Evolutionary conservation across 2,797 vertebrate genomes (phyloP), one percentile per base, ranked within the genome.

Genomic region (Halcyon badia): DNA sequence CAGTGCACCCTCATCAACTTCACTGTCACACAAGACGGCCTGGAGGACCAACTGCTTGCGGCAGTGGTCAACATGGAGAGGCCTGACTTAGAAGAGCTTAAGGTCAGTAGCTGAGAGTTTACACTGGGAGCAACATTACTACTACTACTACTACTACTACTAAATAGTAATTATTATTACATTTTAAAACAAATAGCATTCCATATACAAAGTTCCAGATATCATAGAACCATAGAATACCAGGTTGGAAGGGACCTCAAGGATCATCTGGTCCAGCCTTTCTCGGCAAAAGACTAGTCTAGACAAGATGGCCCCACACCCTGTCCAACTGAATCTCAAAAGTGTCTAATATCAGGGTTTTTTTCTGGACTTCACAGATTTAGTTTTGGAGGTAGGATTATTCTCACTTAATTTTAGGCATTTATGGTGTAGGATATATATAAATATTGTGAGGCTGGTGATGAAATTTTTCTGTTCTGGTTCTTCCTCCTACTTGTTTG

Each of bases 1-100:
- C 99, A 99, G 98, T 99, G 99, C 97, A 99, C 99, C 26, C 98
- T 99, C 91, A 99, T 99, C 83, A 99, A 99, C 96, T 99, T 99
- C 98, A 99, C 99, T 0, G 99, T 99, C 96, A 99, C 99, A 7
- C 98, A 98, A 14, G 98, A 99, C 0, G 99, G 99, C 26, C 97
- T 99, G 84, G 99, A 99, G 96, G 99, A 99, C 91, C 99, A 99
- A 97, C 98, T 99, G 82, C 98, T 99, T 39, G 99, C 99, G 0
- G 98, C 99, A 0, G 99, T 99, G 78, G 99, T 99, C 97, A 98
- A 98, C 98, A 98, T 98, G 98, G 99, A 99, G 96, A 98, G 99
- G 65, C 99, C 99, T 0, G 99, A 99, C 97, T 96, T 99, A 97
- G 99, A 99, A 85, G 98, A 99, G 94, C 98, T 99, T 15, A 99